A percentile compares a stretch with the other conserved stretches of the same genome.
phyloP scores from a whole-genome alignment of 2,888 invertebrate species.

The Panopea generosa region DNA sequence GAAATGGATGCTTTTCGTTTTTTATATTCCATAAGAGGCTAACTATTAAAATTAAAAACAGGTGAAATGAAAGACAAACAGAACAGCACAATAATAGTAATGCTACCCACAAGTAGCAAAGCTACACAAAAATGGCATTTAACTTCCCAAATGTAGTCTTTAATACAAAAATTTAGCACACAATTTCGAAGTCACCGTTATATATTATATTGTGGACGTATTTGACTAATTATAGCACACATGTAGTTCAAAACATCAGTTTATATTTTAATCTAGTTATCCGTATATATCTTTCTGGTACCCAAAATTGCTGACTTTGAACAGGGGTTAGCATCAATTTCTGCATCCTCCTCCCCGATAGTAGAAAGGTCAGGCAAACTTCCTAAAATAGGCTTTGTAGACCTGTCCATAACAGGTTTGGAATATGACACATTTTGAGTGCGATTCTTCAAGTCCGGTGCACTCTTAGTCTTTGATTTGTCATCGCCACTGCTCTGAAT shows the following conservation, averaged over 20 bases:
- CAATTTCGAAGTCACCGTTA: background rate
- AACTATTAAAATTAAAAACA: too few relatives aligned
- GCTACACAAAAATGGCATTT: too few relatives aligned
- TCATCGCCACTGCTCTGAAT: slow-evolving; percentile 7
- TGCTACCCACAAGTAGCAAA: too few relatives aligned
- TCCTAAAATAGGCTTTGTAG: slow-evolving; percentile 46
- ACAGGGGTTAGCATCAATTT: slow-evolving; percentile 17
- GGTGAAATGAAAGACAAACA: too few relatives aligned
- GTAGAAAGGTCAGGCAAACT: slow-evolving; percentile 36
- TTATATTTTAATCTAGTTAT: too few relatives aligned
- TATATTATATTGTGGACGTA: too few relatives aligned
- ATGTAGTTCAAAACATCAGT: too few relatives aligned
- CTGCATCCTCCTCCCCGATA: slow-evolving; percentile 32
- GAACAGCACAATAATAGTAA: too few relatives aligned
- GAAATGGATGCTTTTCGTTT: too few relatives aligned
- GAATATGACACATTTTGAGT: slow-evolving; percentile 2
- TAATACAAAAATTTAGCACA: slow-evolving; percentile 5
- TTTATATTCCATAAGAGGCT: too few relatives aligned
- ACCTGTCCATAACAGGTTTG: slow-evolving; percentile 33
- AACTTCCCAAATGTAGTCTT: too few relatives aligned
- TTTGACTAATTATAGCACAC: too few relatives aligned
- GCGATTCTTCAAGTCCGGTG: slow-evolving; percentile 43
- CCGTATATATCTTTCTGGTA: background rate
- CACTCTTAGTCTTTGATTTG: slow-evolving; percentile 44
- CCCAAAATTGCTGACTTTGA: slow-evolving; percentile 21